A percentile compares a stretch with the other conserved stretches of the same genome.
These are phyloP conservation scores for Agapornis canus DNA, from an alignment of 2,797 vertebrate genomes.

Conservation along the genomic window DNA sequence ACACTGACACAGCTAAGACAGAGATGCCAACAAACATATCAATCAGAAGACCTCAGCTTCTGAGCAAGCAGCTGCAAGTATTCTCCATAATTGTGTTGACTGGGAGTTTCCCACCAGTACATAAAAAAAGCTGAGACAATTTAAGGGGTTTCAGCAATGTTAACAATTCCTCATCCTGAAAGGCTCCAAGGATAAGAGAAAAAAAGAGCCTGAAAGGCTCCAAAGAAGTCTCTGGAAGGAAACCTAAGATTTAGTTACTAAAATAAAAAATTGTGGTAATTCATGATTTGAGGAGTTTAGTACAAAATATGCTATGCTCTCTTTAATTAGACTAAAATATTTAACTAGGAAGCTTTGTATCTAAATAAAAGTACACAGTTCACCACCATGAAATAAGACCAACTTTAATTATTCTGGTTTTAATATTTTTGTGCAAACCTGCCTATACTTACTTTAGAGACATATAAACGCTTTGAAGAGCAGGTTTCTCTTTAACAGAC, in stretches of 20 bases:
- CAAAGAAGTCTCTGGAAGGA: not conserved
- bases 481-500: not conserved
- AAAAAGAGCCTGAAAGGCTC: not conserved
- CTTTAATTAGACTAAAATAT: not conserved
- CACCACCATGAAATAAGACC: not conserved
- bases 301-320: not conserved
- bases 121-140: not conserved
- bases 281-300: not conserved
- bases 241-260: not conserved
- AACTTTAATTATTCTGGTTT: not conserved
- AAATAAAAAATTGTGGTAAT: not conserved
- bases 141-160: not conserved
- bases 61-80: not conserved
- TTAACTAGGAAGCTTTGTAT: not conserved
- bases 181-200: not conserved
- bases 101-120: not conserved
- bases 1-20: not conserved
- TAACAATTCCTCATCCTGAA: not conserved
- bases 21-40: fast-evolving
- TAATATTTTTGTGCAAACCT: not conserved
- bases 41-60: not conserved
- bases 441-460: not conserved
- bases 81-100: not conserved
- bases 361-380: not conserved
- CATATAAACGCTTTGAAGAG: not conserved